Evolutionary conservation across 2,797 vertebrate species (phyloP), one percentile per base, ranked within the genome.

Genomic region (Sebastes hubbsi): DNA sequence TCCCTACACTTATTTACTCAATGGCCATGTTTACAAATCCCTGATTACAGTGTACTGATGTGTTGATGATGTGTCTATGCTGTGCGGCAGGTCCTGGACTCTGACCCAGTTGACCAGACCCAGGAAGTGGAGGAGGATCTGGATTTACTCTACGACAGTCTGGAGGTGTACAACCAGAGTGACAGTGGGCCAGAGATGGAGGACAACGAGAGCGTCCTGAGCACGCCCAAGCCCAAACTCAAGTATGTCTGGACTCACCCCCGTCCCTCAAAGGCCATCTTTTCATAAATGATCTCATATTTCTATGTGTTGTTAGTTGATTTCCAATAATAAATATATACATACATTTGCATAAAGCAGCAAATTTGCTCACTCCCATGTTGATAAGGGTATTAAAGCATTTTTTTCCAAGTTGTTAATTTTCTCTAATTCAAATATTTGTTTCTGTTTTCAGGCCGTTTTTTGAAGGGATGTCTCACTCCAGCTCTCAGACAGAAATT

Each of bases 111-210:
- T 16, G 96, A 96, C 83, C 96, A 95, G 90, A 95, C 95, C 14
- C 96, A 96, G 90, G 96, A 97, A 83, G 96, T 95, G 81, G 96
- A 96, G 86, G 96, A 96, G 88, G 96, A 96, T 88, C 90, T 96
- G 92, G 96, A 96, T 70, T 88, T 96, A 30, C 93, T 96, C 20
- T 96, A 96, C 2, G 95, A 96, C 89, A 96, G 95, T 65, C 91
- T 96, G 69, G 96, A 96, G 84, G 95, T 95, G 6, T 96, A 95
- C 89, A 96, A 96, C 88, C 96, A 95, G 92, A 96, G 96, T 18
- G 96, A 96, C 92, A 96, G 96, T 22, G 95, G 95, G n/a, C 96
- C 96, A 0, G 96, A 96, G 86, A 91, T 96, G 94, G 96, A 96
- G 82, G 96, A 96, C 88, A 96, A 94, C 6, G 96, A 96, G 85